These are phyloP conservation scores for Toxostoma redivivum DNA, from an alignment of 2,113 vertebrate genomes.

Conservation along the genomic window DNA sequence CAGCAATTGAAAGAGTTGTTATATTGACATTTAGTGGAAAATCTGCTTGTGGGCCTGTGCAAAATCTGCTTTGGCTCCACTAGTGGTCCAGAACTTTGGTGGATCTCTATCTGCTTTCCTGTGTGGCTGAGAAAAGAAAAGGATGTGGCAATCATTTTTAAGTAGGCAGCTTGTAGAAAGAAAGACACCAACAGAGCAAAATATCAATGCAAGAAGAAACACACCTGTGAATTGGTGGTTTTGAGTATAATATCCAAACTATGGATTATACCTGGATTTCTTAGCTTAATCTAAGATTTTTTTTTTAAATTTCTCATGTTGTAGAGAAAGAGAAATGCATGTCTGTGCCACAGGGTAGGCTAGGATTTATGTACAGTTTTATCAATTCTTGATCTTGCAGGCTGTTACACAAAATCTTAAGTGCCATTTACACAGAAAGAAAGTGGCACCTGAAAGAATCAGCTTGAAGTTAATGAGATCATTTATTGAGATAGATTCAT, in stretches of 20 bases:
- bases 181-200: background rate
- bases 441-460: background rate
- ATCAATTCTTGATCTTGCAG: background rate
- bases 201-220: background rate
- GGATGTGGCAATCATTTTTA: background rate
- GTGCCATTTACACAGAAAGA: background rate
- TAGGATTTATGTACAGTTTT: background rate
- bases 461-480: background rate
- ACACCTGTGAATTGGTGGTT: background rate
- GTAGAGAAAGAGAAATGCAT: background rate
- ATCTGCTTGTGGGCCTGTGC: background rate
- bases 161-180: background rate
- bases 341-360: background rate
- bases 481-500: background rate
- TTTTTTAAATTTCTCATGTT: background rate
- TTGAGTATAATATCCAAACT: background rate
- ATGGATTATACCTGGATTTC: background rate
- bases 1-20: background rate
- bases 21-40: background rate
- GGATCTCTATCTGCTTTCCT: background rate
- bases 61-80: background rate
- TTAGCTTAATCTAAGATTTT: background rate
- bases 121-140: background rate
- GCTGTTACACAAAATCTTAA: background rate
- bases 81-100: background rate